Base-by-base conservation (phyloP, 1,140 invertebrate genomes). In the Platyura marginata region DNA sequence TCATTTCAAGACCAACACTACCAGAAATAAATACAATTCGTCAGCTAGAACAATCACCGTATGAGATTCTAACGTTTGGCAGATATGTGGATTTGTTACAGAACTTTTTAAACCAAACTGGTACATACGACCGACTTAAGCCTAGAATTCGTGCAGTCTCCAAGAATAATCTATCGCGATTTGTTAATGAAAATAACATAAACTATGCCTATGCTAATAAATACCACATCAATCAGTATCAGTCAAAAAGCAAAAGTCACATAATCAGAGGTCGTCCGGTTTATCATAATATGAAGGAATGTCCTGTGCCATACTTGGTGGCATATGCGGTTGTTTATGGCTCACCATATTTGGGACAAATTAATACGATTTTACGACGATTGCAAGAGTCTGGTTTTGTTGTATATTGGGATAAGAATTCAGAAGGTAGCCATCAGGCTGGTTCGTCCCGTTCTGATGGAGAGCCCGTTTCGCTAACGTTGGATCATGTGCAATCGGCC, bases 251-350 rank as follows among this genome's bases (percentile, higher is more conserved):
- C 5, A 49, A 57, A 1, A 37, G 46, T 37, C 54, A 58, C 19
- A 47, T 49, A 40, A 21, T 21, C 5, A 33, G 43, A 19, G 57
- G 57, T 0, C 47, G 50, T 0, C 57, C 55, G 0, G 18, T 51
- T 3, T 59, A 49, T 16, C 55, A 60, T 41, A 45, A 56, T n/a
- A 59, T 59, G 57, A 40, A 45, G 5, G 51, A 46, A 44, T 59
- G 57, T 37, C 47, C 59, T 44, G 55, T 60, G 10, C 57, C 57
- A 0, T 60, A 54, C 36, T 51, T 58, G 23, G 54, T 51, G 1
- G 57, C 57, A 2, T 60, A 60, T 22, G 59, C 53, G 1, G 53
- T 58, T 13, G 55, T 55, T 6, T 57, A 55, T 29, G 57, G 57
- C 0, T 59, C 57, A 2, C 57, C 57, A 16, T 59, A 60, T 39